Conservation (phyloP, 2,888 invertebrate genomes). For the Cerastis rubricosa region DNA sequence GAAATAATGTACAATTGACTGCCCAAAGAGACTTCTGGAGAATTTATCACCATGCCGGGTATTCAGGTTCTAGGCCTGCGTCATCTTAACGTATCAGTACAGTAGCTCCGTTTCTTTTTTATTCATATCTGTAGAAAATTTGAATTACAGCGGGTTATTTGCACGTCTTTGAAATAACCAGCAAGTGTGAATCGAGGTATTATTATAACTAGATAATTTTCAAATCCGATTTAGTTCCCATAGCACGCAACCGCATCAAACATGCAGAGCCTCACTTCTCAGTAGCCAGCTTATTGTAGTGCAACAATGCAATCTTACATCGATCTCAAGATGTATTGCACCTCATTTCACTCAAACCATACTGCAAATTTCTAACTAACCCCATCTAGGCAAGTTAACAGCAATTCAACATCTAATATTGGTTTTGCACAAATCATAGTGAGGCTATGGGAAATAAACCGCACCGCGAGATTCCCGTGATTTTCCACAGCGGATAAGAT, state of each 20-base stretch:
- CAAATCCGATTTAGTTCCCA: constrained; percentile 86
- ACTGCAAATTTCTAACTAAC: constrained; percentile 75
- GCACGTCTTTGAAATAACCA: constrained; percentile 60
- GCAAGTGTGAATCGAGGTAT: constrained; percentile 69
- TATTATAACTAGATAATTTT: constrained; percentile 81
- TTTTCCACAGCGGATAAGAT: constrained; percentile 87
- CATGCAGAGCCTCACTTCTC: constrained; percentile 80
- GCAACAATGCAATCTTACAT: constrained; percentile 87
- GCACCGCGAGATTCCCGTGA: constrained; percentile 85
- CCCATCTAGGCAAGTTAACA: constrained; percentile 80
- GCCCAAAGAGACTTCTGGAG: constrained; percentile 73
- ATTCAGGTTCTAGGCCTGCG: constrained; percentile 16
- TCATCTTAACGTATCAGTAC: constrained; percentile 23
- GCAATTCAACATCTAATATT: constrained; percentile 85
- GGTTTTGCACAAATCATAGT: constrained; percentile 87
- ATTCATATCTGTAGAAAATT: constrained; percentile 51
- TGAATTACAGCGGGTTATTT: constrained; percentile 54
- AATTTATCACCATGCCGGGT: constrained; percentile 29
- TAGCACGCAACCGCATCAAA: constrained; percentile 85
- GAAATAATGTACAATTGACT: constrained; percentile 63
- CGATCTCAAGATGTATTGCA: constrained; percentile 86
- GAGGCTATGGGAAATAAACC: constrained; percentile 87
- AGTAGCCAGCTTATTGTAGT: constrained; percentile 82
- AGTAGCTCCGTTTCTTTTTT: constrained; percentile 29
- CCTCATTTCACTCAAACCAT: constrained; percentile 84